Base-by-base conservation (phyloP, 2,888 invertebrate species). In the Ferrisia virgata region DNA sequence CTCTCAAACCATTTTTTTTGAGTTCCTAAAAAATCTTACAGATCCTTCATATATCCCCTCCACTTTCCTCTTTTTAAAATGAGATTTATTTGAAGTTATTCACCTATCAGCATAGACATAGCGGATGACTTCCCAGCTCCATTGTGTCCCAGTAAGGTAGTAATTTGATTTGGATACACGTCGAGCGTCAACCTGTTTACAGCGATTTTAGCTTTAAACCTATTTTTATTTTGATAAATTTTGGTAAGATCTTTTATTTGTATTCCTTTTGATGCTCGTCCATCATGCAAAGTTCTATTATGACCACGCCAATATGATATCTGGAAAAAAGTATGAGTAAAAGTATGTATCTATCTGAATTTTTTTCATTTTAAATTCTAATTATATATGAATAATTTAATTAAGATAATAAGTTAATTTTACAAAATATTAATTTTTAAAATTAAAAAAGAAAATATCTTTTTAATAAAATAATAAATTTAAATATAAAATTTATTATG, bases 121-220 rank as follows among this genome's bases (percentile, higher is more conserved):
- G 96, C 96, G 0, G 97, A 97, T 0, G 96, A 96, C 90, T 97
- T 97, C 11, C 97, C 97, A 79, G 97, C 97, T 2, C 97, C 97
- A 87, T 96, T 96, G 87, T 94, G 94, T 0, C 94, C 95, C 58
- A 95, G 89, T n/a, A 95, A 88, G 1, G 95, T 95, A 0, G 96
- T 96, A 85, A 97, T 96, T 89, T 97, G 96, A 85, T 94, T 93
- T 87, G 95, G 93, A 88, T 94, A 97, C 91, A 97, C 94, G 87
- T 95, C 94, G 85, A 96, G 87, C n/a, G 91, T 92, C 80, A 96
- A 89, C 85, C 92, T 91, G 85, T 93, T 91, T 0, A 94, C 94
- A 1, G 92, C 94, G 31, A 90, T 88, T 87, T 88, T 76, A 79
- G 92, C 94, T 31, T n/a, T n/a, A n/a, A n/a, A n/a, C n/a, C 90